Base-by-base conservation (phyloP, 2,797 vertebrate genomes). In the Pelobates cultripes region DNA sequence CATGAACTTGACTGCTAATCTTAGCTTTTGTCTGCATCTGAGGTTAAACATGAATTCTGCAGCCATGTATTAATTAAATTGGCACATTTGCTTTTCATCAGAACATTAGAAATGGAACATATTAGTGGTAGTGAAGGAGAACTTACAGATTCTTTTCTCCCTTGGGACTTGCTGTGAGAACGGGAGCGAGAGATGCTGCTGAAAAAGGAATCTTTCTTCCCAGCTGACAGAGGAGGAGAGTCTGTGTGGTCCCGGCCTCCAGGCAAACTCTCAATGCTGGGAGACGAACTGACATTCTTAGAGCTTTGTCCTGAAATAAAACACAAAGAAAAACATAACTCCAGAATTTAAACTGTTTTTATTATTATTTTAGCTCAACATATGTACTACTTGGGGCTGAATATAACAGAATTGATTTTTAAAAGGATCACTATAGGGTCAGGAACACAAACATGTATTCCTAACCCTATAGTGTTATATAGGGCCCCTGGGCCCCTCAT, bases 161-260 rank as follows among this genome's bases (percentile, higher is more conserved):
- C 94, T 91, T 98, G 94, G 40, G 94, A 95, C 94, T 96, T 99
- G 92, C 96, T 99, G 86, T 97, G 97, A 60, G 98, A 99, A 73
- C 97, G 97, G 0, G 97, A 97, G 60, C 97, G 97, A n/a, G 95
- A 96, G 90, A 99, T 97, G 57, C 87, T 93, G 91, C 93, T 95
- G 88, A 99, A 99, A 90, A 99, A 99, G 1, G 96, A 97, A 64
- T 99, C 98, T 85, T 97, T 99, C 89, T 96, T 99, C 60, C 92
- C 91, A 78, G 96, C 95, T 15, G 97, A 98, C 45, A 94, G 90
- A 28, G 98, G 97, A n/a, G 97, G 98, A 69, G 97, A 99, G 51
- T 95, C 93, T 1, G 95, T 93, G 73, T 93, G 94, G 85, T 95
- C 95, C 71, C 91, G 94, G 68, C 94, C 95, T 81, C 93, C 94